These are phyloP conservation scores for Patella caerulea DNA, from an alignment of 2,888 invertebrate species.

Conservation along the genomic window DNA sequence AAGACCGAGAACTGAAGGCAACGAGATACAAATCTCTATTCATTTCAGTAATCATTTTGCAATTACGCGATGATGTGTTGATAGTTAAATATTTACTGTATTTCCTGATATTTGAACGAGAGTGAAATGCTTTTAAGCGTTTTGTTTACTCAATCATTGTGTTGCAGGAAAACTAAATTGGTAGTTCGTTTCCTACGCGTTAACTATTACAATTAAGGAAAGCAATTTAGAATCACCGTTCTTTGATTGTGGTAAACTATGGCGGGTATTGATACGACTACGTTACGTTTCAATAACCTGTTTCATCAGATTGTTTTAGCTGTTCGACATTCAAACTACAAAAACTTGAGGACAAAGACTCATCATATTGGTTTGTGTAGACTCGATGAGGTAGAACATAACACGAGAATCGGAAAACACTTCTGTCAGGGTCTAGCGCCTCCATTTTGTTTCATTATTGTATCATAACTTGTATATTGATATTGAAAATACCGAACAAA, in stretches of 20 bases:
- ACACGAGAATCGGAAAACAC: too few species aligned
- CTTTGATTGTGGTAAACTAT: background rate
- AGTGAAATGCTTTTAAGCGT: slow-evolving; percentile 33
- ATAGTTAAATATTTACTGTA: slow-evolving; percentile 35
- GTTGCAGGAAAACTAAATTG: slow-evolving; percentile 36
- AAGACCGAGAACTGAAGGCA: background rate
- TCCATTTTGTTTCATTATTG: too few species aligned
- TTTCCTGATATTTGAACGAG: slow-evolving; percentile 28
- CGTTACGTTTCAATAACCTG: background rate
- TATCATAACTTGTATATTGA: too few species aligned
- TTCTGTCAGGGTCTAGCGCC: too few species aligned
- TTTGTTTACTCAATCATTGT: slow-evolving; percentile 32
- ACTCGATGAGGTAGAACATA: too few species aligned
- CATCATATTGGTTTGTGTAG: too few species aligned
- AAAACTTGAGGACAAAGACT: too few species aligned
- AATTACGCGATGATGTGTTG: slow-evolving; percentile 25
- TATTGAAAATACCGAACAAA: too few species aligned
- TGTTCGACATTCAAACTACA: too few species aligned
- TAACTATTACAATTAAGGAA: slow-evolving; percentile 28
- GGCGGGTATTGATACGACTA: background rate
- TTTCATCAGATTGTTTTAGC: too few species aligned
- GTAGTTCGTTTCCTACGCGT: slow-evolving; percentile 33
- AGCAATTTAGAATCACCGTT: slow-evolving; percentile 17
- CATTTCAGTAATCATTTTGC: slow-evolving; percentile 14
- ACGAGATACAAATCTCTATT: slow-evolving; percentile 18